A percentile compares a stretch with the other conserved stretches of the same genome.
Evolutionary conservation across 2,113 vertebrate genomes (phyloP).

Genomic region (Tympanuchus pallidicinctus): DNA sequence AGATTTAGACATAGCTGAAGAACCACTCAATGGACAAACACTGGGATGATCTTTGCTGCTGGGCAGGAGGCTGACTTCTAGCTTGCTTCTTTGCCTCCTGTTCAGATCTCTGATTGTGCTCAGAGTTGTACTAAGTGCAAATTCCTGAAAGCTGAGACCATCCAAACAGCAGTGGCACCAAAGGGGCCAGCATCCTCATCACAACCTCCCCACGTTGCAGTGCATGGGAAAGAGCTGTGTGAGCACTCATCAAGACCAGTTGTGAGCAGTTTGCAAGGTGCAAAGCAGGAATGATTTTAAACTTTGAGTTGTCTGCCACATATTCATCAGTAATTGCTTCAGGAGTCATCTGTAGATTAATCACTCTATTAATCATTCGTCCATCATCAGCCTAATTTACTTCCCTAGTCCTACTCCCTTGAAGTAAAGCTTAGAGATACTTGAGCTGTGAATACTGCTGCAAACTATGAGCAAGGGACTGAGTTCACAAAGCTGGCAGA

Average conservation of each 20-base stretch:
- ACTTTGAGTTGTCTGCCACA: not conserved
- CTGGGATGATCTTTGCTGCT: not conserved
- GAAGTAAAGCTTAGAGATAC: not conserved
- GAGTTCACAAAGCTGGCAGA: not conserved
- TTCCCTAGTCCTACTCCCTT: not conserved
- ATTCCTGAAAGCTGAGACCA: not conserved
- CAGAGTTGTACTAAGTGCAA: not conserved
- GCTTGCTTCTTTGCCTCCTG: not conserved
- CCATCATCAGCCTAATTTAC: not conserved
- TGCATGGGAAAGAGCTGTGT: not conserved
- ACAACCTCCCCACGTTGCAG: not conserved
- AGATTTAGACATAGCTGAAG: not conserved
- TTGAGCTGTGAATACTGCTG: not conserved
- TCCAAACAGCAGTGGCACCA: rapidly evolving
- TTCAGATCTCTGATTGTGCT: not conserved
- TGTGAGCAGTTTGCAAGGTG: not conserved
- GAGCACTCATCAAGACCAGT: rapidly evolving
- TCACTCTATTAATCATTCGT: not conserved
- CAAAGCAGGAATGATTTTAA: not conserved
- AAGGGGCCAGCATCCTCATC: not conserved
- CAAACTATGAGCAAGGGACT: not conserved
- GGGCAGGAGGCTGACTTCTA: not conserved
- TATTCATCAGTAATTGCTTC: not conserved
- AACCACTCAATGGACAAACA: not conserved
- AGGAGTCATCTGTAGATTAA: not conserved